phyloP scores from a whole-genome alignment of 2,888 invertebrate species.

The Sesia apiformis region DNA sequence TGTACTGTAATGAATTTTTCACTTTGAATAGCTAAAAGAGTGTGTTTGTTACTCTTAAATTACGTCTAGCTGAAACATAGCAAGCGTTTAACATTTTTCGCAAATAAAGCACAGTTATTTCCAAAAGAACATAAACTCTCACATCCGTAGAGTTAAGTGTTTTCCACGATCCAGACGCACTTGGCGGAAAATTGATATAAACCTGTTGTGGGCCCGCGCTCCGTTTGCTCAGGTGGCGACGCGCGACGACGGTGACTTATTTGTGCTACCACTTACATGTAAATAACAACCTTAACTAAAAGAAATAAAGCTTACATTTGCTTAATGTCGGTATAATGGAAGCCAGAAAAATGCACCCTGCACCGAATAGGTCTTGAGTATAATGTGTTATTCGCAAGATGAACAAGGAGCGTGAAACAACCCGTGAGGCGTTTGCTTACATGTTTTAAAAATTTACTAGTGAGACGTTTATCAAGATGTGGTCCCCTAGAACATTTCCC shows the following conservation, averaged over 20 bases:
- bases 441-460: constrained; percentile 5
- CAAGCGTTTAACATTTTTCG: too few relatives aligned
- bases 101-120: neutral
- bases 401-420: constrained; percentile 46
- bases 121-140: constrained; percentile 32
- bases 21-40: too few relatives aligned
- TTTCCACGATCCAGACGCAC: constrained; percentile 63
- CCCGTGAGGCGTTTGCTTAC: constrained; percentile 3
- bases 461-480: neutral
- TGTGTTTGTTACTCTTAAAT: too few relatives aligned
- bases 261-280: constrained; percentile 25
- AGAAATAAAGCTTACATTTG: constrained; percentile 22
- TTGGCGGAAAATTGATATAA: constrained; percentile 70
- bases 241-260: constrained; percentile 40
- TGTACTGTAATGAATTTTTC: too few relatives aligned
- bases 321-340: constrained; percentile 27
- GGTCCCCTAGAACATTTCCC: too few relatives aligned
- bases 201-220: constrained; percentile 56
- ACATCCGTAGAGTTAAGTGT: constrained; percentile 46
- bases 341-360: constrained; percentile 54
- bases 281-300: constrained; percentile 22
- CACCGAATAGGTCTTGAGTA: constrained; percentile 39
- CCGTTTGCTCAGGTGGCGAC: constrained; percentile 57
- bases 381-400: constrained; percentile 46
- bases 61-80: too few relatives aligned